These are phyloP conservation scores for Schizopygopsis pylzovi DNA, from an alignment of 2,797 vertebrate genomes.

Conservation along the genomic window DNA sequence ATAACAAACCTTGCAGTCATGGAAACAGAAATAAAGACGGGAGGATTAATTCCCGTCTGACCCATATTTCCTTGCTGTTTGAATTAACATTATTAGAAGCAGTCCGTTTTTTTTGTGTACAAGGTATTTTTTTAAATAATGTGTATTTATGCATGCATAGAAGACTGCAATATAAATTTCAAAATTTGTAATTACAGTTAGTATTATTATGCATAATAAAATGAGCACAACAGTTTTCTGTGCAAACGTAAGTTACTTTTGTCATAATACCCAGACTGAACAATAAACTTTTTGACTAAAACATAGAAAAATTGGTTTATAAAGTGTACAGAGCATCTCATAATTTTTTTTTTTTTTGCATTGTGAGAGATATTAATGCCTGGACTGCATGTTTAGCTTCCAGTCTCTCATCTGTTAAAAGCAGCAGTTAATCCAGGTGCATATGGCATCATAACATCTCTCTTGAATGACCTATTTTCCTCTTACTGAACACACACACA, in stretches of 20 bases:
- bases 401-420: conserved; percentile 1
- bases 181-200: neutral
- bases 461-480: conserved; percentile 65
- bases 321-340: neutral
- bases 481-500: conserved; percentile 48
- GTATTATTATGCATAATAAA: neutral
- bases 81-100: conserved; percentile 55
- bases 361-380: neutral
- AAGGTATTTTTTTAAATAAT: conserved; percentile 40
- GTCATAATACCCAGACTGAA: neutral
- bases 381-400: conserved; percentile 16
- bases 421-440: conserved; percentile 48
- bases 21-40: conserved; percentile 64
- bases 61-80: conserved; percentile 67
- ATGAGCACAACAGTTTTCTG: neutral
- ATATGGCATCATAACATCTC: conserved; percentile 29
- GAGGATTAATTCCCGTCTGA: conserved; percentile 71
- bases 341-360: neutral
- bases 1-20: conserved; percentile 59
- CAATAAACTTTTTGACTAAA: neutral
- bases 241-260: neutral
- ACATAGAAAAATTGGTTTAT: neutral
- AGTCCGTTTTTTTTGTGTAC: conserved; percentile 39
- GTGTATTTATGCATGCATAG: neutral
- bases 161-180: neutral